Evolutionary conservation across 2,113 vertebrate genomes (phyloP), one percentile per base, ranked within the genome.

Genomic region (Pterocles burchelli): DNA sequence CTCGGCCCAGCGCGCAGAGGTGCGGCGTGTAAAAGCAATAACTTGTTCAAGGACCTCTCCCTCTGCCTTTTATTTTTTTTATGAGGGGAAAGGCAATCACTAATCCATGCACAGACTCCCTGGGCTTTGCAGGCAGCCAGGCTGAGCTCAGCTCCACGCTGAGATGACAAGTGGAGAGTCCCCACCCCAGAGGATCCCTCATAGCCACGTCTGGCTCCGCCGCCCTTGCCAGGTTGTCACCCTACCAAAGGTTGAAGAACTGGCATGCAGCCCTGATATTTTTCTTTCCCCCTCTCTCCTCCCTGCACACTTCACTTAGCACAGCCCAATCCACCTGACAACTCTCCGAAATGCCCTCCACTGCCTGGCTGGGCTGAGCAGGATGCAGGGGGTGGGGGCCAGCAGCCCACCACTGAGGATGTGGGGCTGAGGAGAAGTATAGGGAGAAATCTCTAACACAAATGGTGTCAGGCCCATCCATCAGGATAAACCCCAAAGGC

Each of bases 241-340:
- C 94, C 63, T 80, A 95, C 52, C 78, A 93, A 78, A 96, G 92
- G 92, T 75, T 94, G 94, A 96, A 79, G 93, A 97, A 89, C 89
- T 91, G 94, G 90, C 87, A 79, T 31, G 11, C 51, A 82, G 88
- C 72, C 72, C 52, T n/a, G 76, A 58, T 59, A 68, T 82, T 95
- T 95, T 93, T 68, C 73, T 94, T 94, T 55, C 25, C 55, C 70
- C 31, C 3, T 25, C 84, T 91, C 70, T 89, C 82, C 71, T 96
- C 77, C 86, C 90, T 95, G 83, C 93, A 97, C 95, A 96, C 97
- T 97, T 96, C 96, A 94, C 95, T 97, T 97, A 97, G 82, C 97
- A 96, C 25, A 31, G 94, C 94, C 92, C 96, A 84, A 76, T 96
- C 90, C 88, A 95, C 85, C 96, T 97, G 97, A 97, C 96, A 97